Percentiles rank a stretch among this genome's conserved stretches.
Conservation (phyloP, 1,140 invertebrate genomes). For the Psilanteris sp. region DNA sequence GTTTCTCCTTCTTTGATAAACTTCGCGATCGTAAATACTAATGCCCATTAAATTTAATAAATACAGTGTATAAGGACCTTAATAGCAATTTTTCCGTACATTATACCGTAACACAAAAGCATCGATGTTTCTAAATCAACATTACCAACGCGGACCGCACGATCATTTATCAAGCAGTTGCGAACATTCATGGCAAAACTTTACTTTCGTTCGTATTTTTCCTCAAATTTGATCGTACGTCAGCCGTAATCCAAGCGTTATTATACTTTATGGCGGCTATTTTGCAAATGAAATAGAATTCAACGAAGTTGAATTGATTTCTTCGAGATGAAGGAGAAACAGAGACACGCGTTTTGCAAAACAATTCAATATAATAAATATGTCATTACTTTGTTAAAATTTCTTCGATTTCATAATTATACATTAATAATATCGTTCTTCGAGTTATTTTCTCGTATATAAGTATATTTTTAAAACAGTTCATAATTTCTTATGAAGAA, state of each 20-base stretch:
- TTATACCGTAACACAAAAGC: conserved; percentile 21
- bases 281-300: conserved; percentile 10
- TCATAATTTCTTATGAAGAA: too few relatives aligned
- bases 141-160: not conserved
- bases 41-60: conserved; percentile 15
- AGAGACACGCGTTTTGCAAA: not conserved
- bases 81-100: conserved; percentile 17
- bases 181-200: conserved; percentile 16
- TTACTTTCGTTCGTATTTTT: conserved; percentile 23
- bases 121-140: conserved; percentile 28
- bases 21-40: too few relatives aligned
- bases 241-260: conserved; percentile 18
- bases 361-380: too few relatives aligned
- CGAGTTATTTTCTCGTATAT: too few relatives aligned
- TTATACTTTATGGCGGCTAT: conserved; percentile 8
- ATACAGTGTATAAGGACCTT: conserved; percentile 2
- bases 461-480: too few relatives aligned
- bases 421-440: too few relatives aligned
- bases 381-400: too few relatives aligned
- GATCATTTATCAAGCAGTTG: conserved; percentile 17
- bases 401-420: too few relatives aligned
- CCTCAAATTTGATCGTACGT: conserved; percentile 23
- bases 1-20: not conserved
- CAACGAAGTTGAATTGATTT: conserved; percentile 12
- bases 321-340: not conserved